Evolutionary conservation across 2,113 vertebrate species (phyloP).

Genomic region (Nothocercus julius): DNA sequence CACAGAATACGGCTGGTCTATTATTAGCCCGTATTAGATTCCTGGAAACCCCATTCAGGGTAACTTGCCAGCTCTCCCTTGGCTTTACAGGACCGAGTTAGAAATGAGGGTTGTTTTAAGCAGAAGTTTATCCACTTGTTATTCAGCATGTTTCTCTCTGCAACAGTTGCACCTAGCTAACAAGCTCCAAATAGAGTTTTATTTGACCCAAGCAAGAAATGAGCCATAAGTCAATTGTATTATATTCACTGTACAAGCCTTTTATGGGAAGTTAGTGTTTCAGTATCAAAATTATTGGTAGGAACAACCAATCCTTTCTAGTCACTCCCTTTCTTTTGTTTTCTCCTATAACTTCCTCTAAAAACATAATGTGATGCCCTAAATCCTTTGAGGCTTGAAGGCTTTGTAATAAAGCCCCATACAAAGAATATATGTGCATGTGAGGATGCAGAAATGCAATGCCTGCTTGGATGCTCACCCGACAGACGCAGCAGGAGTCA

Average conservation of each 20-base stretch:
- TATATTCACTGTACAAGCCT: neutral
- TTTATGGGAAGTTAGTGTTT: neutral
- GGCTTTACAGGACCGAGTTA: neutral
- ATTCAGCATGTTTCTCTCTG: neutral
- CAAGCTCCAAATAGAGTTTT: neutral
- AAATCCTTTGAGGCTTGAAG: slow-evolving; percentile 18
- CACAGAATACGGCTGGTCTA: neutral
- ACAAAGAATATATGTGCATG: neutral
- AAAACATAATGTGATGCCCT: slow-evolving; percentile 8
- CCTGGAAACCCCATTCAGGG: neutral
- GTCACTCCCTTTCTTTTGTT: neutral
- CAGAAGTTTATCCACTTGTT: neutral
- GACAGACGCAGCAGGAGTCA: neutral
- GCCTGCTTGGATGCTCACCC: neutral
- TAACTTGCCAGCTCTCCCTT: neutral
- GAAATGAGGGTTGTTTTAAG: neutral
- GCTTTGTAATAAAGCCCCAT: neutral
- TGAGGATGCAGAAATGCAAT: neutral
- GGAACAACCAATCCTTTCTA: neutral
- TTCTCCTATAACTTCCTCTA: slow-evolving; percentile 20
- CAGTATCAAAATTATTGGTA: neutral
- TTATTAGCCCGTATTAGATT: neutral
- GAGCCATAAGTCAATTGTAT: slow-evolving; percentile 15
- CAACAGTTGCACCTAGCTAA: neutral
- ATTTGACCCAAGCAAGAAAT: neutral